These are phyloP conservation scores for Corythaeola cristata DNA, from an alignment of 2,113 vertebrate species.

Conservation along the genomic window DNA sequence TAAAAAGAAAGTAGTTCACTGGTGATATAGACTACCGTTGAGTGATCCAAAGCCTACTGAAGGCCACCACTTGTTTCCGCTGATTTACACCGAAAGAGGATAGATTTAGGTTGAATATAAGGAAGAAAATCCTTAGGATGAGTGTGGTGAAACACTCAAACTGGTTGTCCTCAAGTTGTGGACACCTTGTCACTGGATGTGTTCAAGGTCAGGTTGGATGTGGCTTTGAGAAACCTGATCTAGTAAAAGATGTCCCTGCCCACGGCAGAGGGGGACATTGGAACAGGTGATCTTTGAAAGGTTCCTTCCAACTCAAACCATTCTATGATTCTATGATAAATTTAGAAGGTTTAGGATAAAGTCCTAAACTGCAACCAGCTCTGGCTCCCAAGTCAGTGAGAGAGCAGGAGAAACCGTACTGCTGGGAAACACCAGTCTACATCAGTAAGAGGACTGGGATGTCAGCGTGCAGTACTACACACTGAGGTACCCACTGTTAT, in stretches of 20 bases:
- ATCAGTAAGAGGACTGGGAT: not conserved
- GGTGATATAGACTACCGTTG: rapidly evolving
- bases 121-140: not conserved
- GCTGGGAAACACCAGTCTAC: not conserved
- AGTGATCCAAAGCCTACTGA: not conserved
- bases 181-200: not conserved
- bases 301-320: not conserved
- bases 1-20: not conserved
- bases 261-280: rapidly evolving
- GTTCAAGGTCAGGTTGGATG: rapidly evolving
- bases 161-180: not conserved
- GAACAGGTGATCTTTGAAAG: not conserved
- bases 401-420: not conserved
- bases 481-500: not conserved
- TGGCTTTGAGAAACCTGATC: not conserved
- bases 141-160: not conserved
- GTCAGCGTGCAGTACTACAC: not conserved
- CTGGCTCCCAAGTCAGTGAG: not conserved
- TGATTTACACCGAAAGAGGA: not conserved
- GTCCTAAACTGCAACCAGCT: not conserved
- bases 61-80: not conserved
- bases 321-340: not conserved
- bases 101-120: not conserved
- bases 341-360: not conserved
- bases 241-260: not conserved